Base-by-base conservation (phyloP, 2,113 vertebrate genomes). In the Fregetta grallaria region DNA sequence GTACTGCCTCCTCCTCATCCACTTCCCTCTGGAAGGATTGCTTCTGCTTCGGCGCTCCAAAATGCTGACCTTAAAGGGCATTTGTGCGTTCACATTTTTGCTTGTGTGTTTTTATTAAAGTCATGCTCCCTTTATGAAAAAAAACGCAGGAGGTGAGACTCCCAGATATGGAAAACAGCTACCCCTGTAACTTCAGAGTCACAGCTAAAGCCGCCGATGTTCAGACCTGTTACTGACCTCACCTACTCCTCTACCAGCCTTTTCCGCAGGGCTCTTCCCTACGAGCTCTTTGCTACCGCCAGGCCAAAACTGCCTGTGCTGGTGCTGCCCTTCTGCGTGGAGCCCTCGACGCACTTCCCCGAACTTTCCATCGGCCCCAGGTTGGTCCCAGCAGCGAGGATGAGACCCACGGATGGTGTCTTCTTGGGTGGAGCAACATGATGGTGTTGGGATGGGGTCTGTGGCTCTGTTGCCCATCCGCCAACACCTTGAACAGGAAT, bases 401-500 rank as follows among this genome's bases (percentile, higher is more conserved):
- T 0, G 1, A 38, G 42, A 50, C 8, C 49, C n/a, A 3, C 0
- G 1, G 52, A 21, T 6, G 21, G 13, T 36, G 1, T 36, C 25
- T 16, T 36, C 32, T 25, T 20, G 36, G 30, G 20, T 15, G 10
- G 26, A 49, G 34, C 34, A 47, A 75, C 22, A 30, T 0, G 0
- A 34, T 6, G 27, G 40, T 13, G 21, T 32, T 45, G 68, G 42
- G 72, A 62, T 50, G 68, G 73, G 65, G 7, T n/a, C 47, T 22
- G 3, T 3, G 22, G 47, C 61, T 91, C 59, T 42, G 14, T 0
- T 59, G 23, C 38, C 74, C 66, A 34, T 23, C 44, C 0, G 1
- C 62, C 59, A 66, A 25, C 73, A 67, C 42, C 65, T 67, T 11
- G 0, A 55, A 6, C 9, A 10, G 61, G 71, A 94, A 68, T 22